phyloP scores from a whole-genome alignment of 2,113 vertebrate species.

The Nymphicus hollandicus region DNA sequence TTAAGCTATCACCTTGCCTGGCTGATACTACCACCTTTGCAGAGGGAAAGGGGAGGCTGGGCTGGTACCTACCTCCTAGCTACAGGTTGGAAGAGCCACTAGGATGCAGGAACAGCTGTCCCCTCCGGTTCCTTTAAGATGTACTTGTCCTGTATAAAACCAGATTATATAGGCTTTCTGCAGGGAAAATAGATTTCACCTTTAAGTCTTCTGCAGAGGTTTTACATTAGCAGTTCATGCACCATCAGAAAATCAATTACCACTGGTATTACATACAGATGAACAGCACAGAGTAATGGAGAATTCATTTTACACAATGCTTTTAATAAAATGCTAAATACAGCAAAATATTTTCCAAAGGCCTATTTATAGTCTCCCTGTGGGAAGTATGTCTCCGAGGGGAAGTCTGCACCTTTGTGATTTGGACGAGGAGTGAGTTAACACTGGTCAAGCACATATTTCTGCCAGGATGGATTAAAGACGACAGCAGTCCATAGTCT shows the following conservation, averaged over 20 bases:
- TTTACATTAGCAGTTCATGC: constrained; percentile 47
- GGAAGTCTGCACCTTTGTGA: constrained; percentile 27
- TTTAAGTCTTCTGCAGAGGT: constrained; percentile 26
- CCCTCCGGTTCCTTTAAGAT: background rate
- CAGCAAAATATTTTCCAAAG: constrained; percentile 64
- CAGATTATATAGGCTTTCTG: constrained; percentile 1
- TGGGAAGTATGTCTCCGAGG: constrained; percentile 5
- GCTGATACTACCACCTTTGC: background rate
- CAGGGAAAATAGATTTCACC: constrained; percentile 39
- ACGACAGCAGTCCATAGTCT: background rate
- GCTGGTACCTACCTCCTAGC: background rate
- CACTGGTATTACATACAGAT: constrained; percentile 32
- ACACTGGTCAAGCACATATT: background rate
- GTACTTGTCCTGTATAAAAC: background rate
- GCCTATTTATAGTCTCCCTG: constrained; percentile 59
- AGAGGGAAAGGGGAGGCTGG: background rate
- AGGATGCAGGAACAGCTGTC: background rate
- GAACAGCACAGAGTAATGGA: constrained; percentile 38
- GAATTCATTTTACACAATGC: constrained; percentile 64
- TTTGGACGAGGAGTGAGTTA: background rate
- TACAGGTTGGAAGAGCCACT: background rate
- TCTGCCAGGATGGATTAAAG: background rate
- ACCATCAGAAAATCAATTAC: constrained; percentile 58
- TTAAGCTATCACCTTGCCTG: background rate
- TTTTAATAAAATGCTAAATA: constrained; percentile 68